A percentile compares a stretch with the other conserved stretches of the same genome.
Conservation (phyloP, 2,888 invertebrate species). For the Chloroclystis v-ata region DNA sequence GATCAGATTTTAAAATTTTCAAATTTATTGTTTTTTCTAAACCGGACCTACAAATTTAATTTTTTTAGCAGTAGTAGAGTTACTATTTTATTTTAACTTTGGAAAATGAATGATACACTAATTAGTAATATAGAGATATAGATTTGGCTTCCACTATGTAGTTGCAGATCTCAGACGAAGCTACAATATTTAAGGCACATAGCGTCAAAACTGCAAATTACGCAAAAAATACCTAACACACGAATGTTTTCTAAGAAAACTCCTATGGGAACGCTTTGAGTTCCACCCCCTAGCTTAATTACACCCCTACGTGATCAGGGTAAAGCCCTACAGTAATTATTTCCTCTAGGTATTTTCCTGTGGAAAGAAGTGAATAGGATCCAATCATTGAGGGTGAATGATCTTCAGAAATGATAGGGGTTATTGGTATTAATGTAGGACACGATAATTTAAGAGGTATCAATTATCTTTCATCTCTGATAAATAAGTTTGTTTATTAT, state of each 20-base stretch:
- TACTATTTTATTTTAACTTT: too few species aligned
- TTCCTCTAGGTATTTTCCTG: slow-evolving; percentile 23
- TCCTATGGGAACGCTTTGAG: slow-evolving; percentile 21
- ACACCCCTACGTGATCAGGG: slow-evolving; percentile 26
- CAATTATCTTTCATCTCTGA: neutral
- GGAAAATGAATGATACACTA: too few species aligned
- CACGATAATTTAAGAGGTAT: neutral
- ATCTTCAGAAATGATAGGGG: slow-evolving; percentile 10
- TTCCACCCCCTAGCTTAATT: slow-evolving; percentile 23
- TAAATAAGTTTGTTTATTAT: neutral
- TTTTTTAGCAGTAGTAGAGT: too few species aligned
- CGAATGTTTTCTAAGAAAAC: slow-evolving; percentile 8
- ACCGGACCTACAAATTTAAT: too few species aligned
- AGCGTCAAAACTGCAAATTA: too few species aligned
- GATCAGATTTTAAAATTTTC: too few species aligned
- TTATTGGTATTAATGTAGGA: slow-evolving; percentile 4
- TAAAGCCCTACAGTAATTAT: slow-evolving; percentile 29
- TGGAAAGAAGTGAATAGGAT: slow-evolving; percentile 21
- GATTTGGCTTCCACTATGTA: too few species aligned
- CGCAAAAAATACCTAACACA: too few species aligned
- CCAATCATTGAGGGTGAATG: slow-evolving; percentile 24
- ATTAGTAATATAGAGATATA: too few species aligned
- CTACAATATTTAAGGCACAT: too few species aligned
- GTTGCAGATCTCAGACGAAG: too few species aligned
- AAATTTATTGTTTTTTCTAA: too few species aligned